Evolutionary conservation across 2,888 invertebrate species (phyloP), one percentile per base, ranked within the genome.

Genomic region (Deilephila porcellus): DNA sequence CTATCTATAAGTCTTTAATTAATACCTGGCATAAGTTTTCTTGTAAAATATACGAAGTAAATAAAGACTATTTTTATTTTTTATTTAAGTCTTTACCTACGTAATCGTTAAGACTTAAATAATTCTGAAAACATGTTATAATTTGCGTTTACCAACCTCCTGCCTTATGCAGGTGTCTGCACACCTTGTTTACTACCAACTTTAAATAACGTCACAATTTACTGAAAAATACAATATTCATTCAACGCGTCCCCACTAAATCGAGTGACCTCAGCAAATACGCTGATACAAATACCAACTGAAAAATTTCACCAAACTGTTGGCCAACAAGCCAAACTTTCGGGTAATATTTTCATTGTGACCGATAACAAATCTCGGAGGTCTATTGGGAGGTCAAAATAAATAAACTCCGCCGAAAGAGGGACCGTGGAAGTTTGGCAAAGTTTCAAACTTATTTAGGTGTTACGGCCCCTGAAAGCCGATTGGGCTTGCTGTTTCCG

Each of bases 331-430:
- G 79, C 80, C 79, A 78, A 81, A 81, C 75, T 80, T 79, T 77
- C 45, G 71, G 74, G 79, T 74, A 78, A 78, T 81, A 78, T 83
- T 81, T 80, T 78, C 78, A 77, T 79, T 80, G 80, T 79, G 78
- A 79, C 79, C 81, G 79, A 81, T 80, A 82, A 82, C 81, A 81
- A 83, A 79, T 80, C 81, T 76, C 75, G 74, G 74, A 72, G 76
- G 77, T 79, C 82, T 79, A 75, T 75, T 70, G 78, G 79, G 81
- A 77, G 77, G 79, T 77, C 71, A 77, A 78, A 82, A 82, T 82
- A 83, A 83, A 84, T 84, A 84, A 81, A 83, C 79, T 83, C 75
- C 72, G 76, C 76, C 78, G 76, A 79, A 80, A 80, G 80, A 78
- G 79, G 78, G 73, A 64, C 77, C 67, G 64, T 73, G 78, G 64